Evolutionary conservation across 2,888 invertebrate genomes (phyloP), one percentile per base, ranked within the genome.

Genomic region (Xestia rhomboidea): DNA sequence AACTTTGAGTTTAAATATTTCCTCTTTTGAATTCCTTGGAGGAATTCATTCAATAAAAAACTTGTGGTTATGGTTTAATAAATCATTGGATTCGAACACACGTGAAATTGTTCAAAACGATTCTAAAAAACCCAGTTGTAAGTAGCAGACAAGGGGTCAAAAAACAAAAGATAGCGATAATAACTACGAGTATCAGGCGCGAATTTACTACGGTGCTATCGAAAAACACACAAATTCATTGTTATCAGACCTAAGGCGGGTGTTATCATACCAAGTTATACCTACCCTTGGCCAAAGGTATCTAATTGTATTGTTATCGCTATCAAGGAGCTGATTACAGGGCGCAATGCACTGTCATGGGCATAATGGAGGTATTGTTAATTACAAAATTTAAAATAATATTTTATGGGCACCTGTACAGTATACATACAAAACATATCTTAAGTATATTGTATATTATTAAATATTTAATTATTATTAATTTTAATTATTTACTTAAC

Each of bases 271-370:
- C 11, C 41, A 41, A 41, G 10, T 41, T 11, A n/a, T n/a, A 41
- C n/a, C 6, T 72, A 41, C 6, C 54, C 34, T 69, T 34, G 38
- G 27, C 21, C 18, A 68, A 44, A 27, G 44, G 8, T 74, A 46
- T 54, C 27, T 51, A 30, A 38, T 41, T 64, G 15, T 64, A n/a
- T 67, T 44, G 44, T 27, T 72, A 57, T 73, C 38, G 15, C 18
- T 72, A 64, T 77, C 63, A 49, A 38, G n/a, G 11, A 10, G 2
- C n/a, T 4, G 79, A 77, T 77, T 46, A 21, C 54, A 63, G 15
- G 15, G 64, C 8, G 27, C 81, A 73, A 41, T 80, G 81, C n/a
- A 72, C 80, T 77, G 3, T 64, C 41, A 64, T 57, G 8, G 38
- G 8, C 38, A 34, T n/a, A 68, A 27, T 62, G 8, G 5, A 38